These are phyloP conservation scores for Pachypeltis micranthus DNA, from an alignment of 1,140 invertebrate species.

Conservation along the genomic window DNA sequence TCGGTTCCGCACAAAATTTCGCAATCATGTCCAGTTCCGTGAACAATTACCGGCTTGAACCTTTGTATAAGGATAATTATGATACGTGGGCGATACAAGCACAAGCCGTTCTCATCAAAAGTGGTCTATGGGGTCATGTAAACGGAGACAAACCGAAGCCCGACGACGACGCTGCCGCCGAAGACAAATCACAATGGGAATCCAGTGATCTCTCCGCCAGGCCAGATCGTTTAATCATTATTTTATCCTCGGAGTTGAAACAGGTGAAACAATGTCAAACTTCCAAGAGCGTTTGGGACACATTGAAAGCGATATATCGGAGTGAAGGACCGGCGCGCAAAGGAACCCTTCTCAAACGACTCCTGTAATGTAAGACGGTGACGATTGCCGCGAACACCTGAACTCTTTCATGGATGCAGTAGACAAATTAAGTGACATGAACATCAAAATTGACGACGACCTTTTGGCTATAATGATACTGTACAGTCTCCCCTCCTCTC, in stretches of 20 bases:
- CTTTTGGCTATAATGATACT: slow-evolving; percentile 11
- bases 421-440: slow-evolving; percentile 27
- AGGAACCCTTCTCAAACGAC: slow-evolving; percentile 27
- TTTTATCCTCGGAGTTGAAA: slow-evolving; percentile 1
- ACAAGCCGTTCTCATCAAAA: slow-evolving; percentile 18
- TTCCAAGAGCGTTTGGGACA: too few relatives aligned
- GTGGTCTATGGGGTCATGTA: too few relatives aligned
- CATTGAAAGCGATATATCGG: slow-evolving; percentile 22
- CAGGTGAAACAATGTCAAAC: too few relatives aligned
- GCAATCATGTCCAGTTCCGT: too few relatives aligned
- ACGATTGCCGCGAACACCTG: slow-evolving; percentile 26
- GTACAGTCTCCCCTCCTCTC: background rate
- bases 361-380: slow-evolving; percentile 27
- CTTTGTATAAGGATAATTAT: slow-evolving; percentile 19
- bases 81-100: slow-evolving; percentile 25
- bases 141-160: background rate
- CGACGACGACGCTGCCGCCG: background rate
- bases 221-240: background rate
- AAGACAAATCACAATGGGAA: too few relatives aligned
- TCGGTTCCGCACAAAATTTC: too few relatives aligned
- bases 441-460: slow-evolving; percentile 25
- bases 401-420: slow-evolving; percentile 26
- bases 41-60: slow-evolving; percentile 15
- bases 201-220: background rate
- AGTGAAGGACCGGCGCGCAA: slow-evolving; percentile 26